Evolutionary conservation across 2,113 vertebrate genomes (phyloP), one percentile per base, ranked within the genome.

Genomic region (Pachycephala philippinensis): DNA sequence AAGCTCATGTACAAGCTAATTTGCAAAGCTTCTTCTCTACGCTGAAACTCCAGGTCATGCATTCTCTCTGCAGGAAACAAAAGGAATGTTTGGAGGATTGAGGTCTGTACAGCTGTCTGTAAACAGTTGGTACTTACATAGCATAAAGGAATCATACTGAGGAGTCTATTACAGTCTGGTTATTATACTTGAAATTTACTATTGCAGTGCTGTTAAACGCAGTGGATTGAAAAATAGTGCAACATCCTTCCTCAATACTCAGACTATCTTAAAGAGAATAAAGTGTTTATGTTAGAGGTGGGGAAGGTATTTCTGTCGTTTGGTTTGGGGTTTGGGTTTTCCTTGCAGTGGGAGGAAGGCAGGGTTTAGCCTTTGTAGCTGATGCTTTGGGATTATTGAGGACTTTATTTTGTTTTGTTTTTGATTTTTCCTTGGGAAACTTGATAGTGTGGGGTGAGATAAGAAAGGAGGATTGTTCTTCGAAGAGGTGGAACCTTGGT

Each of bases 1-100:
- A 94, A 93, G 92, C 86, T 93, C 50, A 74, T 84, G 89, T 88
- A 80, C 79, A 86, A 93, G 79, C 79, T 95, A 77, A 96, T 92
- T 93, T 92, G 33, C 68, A 77, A 86, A 90, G 71, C 88, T 89
- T 2, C 66, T 93, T 85, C 88, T 70, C 76, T 42, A 4, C 4
- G 4, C 42, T 95, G 44, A 54, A 92, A 66, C 88, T 92, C 63
- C 52, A 44, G 54, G 90, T 86, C 90, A 65, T 61, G 63, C 23
- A 45, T 95, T 91, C 61, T 70, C 64, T 78, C 47, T 86, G 39
- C 39, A 70, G 71, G 60, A 89, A 71, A 75, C 10, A 50, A 84
- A 77, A 80, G 52, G 42, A 91, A 40, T 27, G 28, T 70, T 86
- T 93, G 83, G 40, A 64, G 69, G 52, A 71, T 35, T 81, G 80